These are phyloP conservation scores for Pangasianodon gigas DNA, from an alignment of 2,113 vertebrate species.

Conservation along the genomic window DNA sequence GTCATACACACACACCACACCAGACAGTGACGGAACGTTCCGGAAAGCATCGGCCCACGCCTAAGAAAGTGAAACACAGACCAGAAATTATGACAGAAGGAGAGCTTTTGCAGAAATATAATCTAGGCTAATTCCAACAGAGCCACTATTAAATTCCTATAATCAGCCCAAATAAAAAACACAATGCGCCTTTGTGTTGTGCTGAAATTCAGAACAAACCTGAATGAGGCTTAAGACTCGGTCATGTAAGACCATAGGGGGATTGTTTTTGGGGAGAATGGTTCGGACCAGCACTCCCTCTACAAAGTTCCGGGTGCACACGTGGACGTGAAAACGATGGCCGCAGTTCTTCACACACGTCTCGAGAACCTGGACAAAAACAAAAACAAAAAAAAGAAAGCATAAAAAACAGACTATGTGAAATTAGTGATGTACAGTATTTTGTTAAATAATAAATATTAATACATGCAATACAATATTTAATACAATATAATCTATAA, in stretches of 20 bases:
- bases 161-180: conserved; percentile 3
- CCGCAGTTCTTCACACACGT: conserved; percentile 97
- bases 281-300: conserved; percentile 89
- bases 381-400: not conserved
- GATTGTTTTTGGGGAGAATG: conserved; percentile 94
- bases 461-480: not conserved
- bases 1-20: conserved; percentile 91
- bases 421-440: not conserved
- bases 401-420: not conserved
- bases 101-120: not conserved
- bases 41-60: conserved; percentile 97
- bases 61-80: conserved; percentile 65
- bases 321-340: conserved; percentile 88
- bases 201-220: conserved; percentile 66
- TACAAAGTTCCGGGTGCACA: conserved; percentile 89
- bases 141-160: not conserved
- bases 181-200: conserved; percentile 11
- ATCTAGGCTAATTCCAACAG: not conserved
- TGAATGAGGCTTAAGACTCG: conserved; percentile 93
- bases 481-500: not conserved
- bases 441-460: not conserved
- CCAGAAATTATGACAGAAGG: not conserved
- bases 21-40: conserved; percentile 85
- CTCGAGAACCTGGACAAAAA: conserved; percentile 83
- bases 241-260: conserved; percentile 86